Evolutionary conservation across 2,888 invertebrate species (phyloP), one percentile per base, ranked within the genome.

Genomic region (Xylocampa areola): DNA sequence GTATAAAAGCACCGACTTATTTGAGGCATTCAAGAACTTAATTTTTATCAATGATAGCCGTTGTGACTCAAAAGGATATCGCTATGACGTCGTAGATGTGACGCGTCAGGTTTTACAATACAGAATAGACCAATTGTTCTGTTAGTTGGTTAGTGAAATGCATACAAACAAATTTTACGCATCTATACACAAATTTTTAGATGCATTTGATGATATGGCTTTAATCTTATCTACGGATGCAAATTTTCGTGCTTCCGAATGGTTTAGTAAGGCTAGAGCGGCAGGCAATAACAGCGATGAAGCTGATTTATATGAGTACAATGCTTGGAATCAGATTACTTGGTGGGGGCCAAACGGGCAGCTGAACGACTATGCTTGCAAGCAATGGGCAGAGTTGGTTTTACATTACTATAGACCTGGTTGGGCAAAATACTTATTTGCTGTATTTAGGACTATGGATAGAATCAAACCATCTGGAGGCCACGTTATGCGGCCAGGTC

Each of bases 281-380:
- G 55, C 85, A 1, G 79, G 76, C 0, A 37, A 2, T 0, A 71
- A 61, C 0, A n/a, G 51, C 0, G 55, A 58, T 5, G 88, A 89
- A 23, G 39, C 41, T 0, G 81, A 80, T 43, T 53, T 80, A 0
- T 91, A 88, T 58, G 82, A 85, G 23, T 73, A 91, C 77, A 98
- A 98, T 86, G 98, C 98, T 0, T 95, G 97, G 48, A 98, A 98
- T 91, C 99, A 99, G 88, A 96, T 99, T 33, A 98, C 98, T 0
- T 86, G 98, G 7, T 99, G 98, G 98, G 99, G 99, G 10, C 98
- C 98, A 0, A 94, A 94, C 39, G 98, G 97, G 0, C 96, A 98
- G 92, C 98, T 98, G 53, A 89, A 95, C 16, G 98, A 99, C 84
- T 99, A 98, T 86, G 98, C 98, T 0, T 96, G 96, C 69, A 99